Evolutionary conservation across 2,797 vertebrate species (phyloP).

Genomic region (Eulemur albifrons): DNA sequence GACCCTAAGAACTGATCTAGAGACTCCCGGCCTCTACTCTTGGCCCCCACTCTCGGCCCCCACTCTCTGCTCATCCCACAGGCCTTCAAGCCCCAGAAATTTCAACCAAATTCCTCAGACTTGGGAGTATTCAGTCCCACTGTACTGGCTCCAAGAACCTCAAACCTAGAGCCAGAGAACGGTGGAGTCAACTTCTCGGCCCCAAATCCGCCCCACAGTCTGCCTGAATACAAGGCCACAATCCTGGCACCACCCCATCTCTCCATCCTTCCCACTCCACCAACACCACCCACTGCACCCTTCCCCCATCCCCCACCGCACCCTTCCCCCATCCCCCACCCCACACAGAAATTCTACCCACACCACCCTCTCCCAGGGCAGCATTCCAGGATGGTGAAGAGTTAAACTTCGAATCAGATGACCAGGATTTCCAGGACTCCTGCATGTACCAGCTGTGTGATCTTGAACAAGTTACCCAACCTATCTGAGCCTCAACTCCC

Average conservation of each 20-base stretch:
- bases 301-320: accelerated
- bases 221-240: not conserved
- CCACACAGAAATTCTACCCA: not conserved
- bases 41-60: not conserved
- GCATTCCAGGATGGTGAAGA: not conserved
- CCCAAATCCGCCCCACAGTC: not conserved
- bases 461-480: not conserved
- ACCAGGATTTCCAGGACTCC: not conserved
- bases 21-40: not conserved
- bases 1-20: not conserved
- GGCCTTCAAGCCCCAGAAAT: not conserved
- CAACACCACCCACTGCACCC: not conserved
- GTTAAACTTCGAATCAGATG: not conserved
- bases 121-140: not conserved
- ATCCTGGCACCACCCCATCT: not conserved
- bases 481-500: not conserved
- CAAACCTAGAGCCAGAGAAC: not conserved
- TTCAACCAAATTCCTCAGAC: not conserved
- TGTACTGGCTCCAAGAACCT: not conserved
- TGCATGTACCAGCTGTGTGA: not conserved
- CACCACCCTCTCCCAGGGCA: not conserved
- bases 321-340: accelerated
- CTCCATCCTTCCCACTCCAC: not conserved
- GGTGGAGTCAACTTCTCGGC: not conserved
- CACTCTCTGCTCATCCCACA: not conserved